Evolutionary conservation across 2,888 invertebrate species (phyloP).

Genomic region (Portevinia maculata): DNA sequence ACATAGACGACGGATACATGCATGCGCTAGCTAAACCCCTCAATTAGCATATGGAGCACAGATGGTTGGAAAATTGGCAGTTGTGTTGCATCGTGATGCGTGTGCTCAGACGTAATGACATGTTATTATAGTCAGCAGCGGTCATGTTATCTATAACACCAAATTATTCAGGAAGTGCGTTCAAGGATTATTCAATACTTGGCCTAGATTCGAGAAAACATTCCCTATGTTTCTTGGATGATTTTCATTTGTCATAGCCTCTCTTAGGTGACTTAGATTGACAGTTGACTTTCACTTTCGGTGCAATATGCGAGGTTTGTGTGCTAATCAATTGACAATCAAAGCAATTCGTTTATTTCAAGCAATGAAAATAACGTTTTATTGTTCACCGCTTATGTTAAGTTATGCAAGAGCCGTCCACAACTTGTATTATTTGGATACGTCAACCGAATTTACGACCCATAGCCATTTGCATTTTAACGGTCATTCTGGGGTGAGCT

Average conservation of each 20-base stretch:
- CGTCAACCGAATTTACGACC: constrained; percentile 10
- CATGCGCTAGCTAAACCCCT: constrained; percentile 6
- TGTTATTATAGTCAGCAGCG: constrained; percentile 23
- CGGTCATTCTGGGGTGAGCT: neutral
- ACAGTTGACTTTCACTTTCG: constrained; percentile 40
- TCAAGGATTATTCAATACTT: constrained; percentile 28
- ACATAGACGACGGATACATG: neutral
- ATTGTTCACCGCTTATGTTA: neutral
- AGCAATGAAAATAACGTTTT: constrained; percentile 43
- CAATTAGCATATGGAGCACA: constrained; percentile 28
- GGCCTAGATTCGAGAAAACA: constrained; percentile 3
- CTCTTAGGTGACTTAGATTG: neutral
- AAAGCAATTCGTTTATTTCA: constrained; percentile 44
- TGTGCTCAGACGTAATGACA: constrained; percentile 26
- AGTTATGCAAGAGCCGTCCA: constrained; percentile 37
- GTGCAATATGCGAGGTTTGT: neutral
- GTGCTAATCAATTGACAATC: constrained; percentile 35
- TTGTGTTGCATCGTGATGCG: constrained; percentile 15
- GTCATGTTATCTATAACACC: constrained; percentile 16
- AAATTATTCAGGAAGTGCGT: constrained; percentile 47
- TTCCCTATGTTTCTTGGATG: neutral
- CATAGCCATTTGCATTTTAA: constrained; percentile 31
- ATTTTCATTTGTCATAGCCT: too few relatives aligned
- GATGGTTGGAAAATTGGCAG: constrained; percentile 26
- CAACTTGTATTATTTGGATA: neutral